phyloP scores from a whole-genome alignment of 2,797 vertebrate genomes.

The Galagoides demidoff region DNA sequence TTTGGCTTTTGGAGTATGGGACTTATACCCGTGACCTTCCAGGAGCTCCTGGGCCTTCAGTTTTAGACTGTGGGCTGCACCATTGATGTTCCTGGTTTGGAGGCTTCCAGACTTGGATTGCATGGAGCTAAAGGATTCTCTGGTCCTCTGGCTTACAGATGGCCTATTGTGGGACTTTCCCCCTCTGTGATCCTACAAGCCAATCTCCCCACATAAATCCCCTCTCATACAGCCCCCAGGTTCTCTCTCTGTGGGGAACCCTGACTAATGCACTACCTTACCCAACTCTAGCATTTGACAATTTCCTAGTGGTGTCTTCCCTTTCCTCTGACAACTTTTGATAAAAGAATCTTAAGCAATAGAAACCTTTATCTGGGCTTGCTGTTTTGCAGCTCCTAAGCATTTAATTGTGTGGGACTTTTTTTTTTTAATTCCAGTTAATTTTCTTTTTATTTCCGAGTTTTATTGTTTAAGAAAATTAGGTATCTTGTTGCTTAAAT shows the following conservation, averaged over 20 bases:
- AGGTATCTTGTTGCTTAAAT: slow-evolving; percentile 66
- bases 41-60: neutral
- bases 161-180: neutral
- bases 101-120: neutral
- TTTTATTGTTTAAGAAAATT: slow-evolving; percentile 67
- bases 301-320: neutral
- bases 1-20: neutral
- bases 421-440: neutral
- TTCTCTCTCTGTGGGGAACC: neutral
- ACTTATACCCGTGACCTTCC: neutral
- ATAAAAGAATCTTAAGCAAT: slow-evolving; percentile 35
- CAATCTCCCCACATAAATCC: neutral
- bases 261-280: neutral
- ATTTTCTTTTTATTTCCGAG: slow-evolving; percentile 64
- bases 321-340: neutral
- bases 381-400: neutral
- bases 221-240: neutral
- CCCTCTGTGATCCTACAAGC: neutral
- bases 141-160: neutral
- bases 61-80: neutral
- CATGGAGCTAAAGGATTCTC: neutral
- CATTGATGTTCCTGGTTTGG: neutral
- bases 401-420: neutral
- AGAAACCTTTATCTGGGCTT: neutral
- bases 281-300: neutral